Base-by-base conservation (phyloP, 2,888 invertebrate genomes). In the Melieria crassipennis region DNA sequence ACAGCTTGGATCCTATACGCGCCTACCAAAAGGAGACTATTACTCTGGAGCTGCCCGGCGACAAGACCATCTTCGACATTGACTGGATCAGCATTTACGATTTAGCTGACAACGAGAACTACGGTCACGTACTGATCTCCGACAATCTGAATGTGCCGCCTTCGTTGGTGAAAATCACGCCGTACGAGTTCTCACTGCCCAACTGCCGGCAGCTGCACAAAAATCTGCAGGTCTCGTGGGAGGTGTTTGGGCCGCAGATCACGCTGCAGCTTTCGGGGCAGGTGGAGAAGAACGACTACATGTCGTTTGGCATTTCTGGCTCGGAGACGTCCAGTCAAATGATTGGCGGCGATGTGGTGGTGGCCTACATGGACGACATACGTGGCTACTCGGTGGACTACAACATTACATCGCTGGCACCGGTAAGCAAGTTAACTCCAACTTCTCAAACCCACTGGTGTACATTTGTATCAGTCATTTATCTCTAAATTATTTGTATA, bases 261-360 rank as follows among this genome's bases (percentile, higher is more conserved):
- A 96, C 96, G 7, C 89, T 96, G 69, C 93, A 96, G 85, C 87
- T 97, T 10, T 92, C 94, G 10, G 96, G 92, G 1, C 92, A 93
- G 89, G 87, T 87, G 52, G 88, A 84, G 0, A 90, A 91, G 77
- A 89, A 92, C 79, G 95, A 95, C 79, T 97, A 97, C 87, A 92
- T 97, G 91, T 92, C 95, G 11, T 96, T 96, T 86, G 97, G 97
- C 48, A 87, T 96, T 67, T 96, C 96, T 43, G 96, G 96, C 64
- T 91, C 92, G 1, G 87, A 87, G 7, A 88, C 88, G 30, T 88
- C 88, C 56, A 92, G 94, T 77, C 90, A 91, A 86, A 97, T 97
- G 96, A 87, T 93, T 79, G 95, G 94, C 63, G 91, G 94, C 0
- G 97, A 97, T 88, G 92, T 94, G 50, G 92, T 94, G 1, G 89